Evolutionary conservation across 1,140 invertebrate species (phyloP).

Genomic region (Neelides sp.): DNA sequence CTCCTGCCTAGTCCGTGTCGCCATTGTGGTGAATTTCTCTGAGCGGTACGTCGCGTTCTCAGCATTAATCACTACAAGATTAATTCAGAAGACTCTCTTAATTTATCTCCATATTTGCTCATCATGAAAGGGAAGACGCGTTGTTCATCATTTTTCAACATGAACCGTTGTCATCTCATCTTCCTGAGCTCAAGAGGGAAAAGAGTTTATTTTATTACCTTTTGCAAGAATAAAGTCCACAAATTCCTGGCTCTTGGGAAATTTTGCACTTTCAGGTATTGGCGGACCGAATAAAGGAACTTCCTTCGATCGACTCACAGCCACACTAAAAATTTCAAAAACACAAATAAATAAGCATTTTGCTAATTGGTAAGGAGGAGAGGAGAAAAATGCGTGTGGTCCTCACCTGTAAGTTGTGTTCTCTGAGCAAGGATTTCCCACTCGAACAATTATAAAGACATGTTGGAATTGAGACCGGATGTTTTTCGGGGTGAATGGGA

Average conservation of each 20-base stretch:
- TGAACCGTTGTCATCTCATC: too few relatives aligned
- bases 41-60: conserved; percentile 92
- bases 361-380: neutral
- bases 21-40: conserved; percentile 95
- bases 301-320: conserved; percentile 86
- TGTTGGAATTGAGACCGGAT: conserved; percentile 94
- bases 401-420: conserved; percentile 64
- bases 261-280: conserved; percentile 65
- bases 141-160: too few relatives aligned
- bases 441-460: conserved; percentile 88
- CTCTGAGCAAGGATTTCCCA: conserved; percentile 78
- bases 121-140: too few relatives aligned
- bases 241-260: conserved; percentile 77
- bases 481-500: conserved; percentile 80
- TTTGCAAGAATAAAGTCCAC: conserved; percentile 88
- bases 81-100: too few relatives aligned
- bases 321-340: conserved; percentile 47
- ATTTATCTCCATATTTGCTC: too few relatives aligned
- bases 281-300: conserved; percentile 91
- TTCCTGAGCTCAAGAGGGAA: conserved; percentile 7
- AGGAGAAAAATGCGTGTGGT: neutral
- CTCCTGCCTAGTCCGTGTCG: conserved; percentile 85
- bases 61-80: conserved; percentile 75
- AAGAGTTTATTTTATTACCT: conserved; percentile 38
- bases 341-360: neutral